These are phyloP conservation scores for Zhuqinia jingwanae DNA, from an alignment of 2,888 invertebrate genomes.

Conservation along the genomic window DNA sequence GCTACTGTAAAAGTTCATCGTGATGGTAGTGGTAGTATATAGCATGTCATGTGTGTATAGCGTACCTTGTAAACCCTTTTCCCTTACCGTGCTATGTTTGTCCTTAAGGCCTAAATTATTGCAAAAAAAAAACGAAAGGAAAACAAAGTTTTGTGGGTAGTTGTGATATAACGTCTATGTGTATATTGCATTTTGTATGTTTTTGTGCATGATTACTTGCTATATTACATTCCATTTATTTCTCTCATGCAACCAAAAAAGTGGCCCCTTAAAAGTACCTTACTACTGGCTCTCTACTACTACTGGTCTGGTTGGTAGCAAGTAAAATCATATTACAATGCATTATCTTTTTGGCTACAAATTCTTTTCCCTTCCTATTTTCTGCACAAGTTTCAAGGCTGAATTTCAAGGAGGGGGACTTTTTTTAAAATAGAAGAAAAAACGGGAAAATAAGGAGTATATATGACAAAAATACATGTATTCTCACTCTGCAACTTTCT, in stretches of 20 bases:
- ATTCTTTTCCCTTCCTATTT: not conserved
- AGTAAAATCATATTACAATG: not conserved
- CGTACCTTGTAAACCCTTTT: too few relatives aligned
- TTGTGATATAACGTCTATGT: not conserved
- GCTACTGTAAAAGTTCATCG: too few relatives aligned
- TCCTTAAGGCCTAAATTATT: not conserved
- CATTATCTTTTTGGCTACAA: not conserved
- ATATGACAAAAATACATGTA: not conserved
- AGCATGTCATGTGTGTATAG: not conserved
- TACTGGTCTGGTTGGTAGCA: not conserved
- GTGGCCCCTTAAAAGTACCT: not conserved
- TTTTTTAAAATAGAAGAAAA: not conserved
- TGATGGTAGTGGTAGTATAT: too few relatives aligned
- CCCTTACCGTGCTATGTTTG: too few relatives aligned
- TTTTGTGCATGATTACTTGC: not conserved
- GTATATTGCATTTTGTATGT: not conserved
- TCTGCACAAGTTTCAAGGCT: slow-evolving; percentile 65
- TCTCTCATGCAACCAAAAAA: not conserved
- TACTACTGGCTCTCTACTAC: too few relatives aligned
- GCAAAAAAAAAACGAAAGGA: not conserved
- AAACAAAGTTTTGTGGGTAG: slow-evolving; percentile 18
- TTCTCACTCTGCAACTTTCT: not conserved
- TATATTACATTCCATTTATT: not conserved
- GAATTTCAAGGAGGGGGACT: slow-evolving; percentile 20
- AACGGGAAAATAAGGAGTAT: not conserved